Evolutionary conservation across 2,113 vertebrate species (phyloP), one percentile per base, ranked within the genome.

Genomic region (Gymnocephalus cernua): DNA sequence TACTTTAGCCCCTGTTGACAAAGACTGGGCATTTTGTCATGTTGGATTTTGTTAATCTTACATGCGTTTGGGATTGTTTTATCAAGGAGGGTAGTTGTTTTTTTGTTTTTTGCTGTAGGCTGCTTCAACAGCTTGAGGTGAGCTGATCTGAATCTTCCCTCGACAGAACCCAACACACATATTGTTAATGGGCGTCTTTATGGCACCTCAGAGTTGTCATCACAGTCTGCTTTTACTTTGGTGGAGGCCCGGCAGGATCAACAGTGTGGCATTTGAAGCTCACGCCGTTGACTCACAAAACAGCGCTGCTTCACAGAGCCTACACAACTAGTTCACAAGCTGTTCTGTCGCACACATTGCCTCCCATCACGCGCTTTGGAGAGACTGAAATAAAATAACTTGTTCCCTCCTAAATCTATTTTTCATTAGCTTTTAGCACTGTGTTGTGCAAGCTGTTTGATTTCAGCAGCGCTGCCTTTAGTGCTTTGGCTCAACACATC

Each of bases 321-420:
- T 88, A 89, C 92, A 92, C 90, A 91, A 91, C 87, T 86, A 91
- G 86, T 90, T 91, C 92, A 88, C 94, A 92, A 93, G 93, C 93
- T 93, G 94, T 83, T 93, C 85, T 68, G 74, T 74, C 56, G 68
- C 92, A 92, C 89, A 91, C 85, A 86, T 90, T 88, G 89, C 76
- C 79, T 92, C 86, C 90, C 81, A 77, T 85, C 91, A 74, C 35
- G n/a, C 35, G 62, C 86, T 84, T 84, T 81, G 82, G 74, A 87
- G 82, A 87, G 86, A 86, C 84, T 76, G 78, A 86, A 91, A 92
- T 90, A 90, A 91, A 88, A 84, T 81, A 89, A 89, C 77, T 58
- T 54, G 73, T 64, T 85, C 82, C 66, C 77, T 32, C 54, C 90
- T 74, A 90, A 92, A 89, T 90, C 87, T 86, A 90, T 91, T 92